Conservation (phyloP, 1,140 invertebrate genomes). For the Nixonia krombeini region DNA sequence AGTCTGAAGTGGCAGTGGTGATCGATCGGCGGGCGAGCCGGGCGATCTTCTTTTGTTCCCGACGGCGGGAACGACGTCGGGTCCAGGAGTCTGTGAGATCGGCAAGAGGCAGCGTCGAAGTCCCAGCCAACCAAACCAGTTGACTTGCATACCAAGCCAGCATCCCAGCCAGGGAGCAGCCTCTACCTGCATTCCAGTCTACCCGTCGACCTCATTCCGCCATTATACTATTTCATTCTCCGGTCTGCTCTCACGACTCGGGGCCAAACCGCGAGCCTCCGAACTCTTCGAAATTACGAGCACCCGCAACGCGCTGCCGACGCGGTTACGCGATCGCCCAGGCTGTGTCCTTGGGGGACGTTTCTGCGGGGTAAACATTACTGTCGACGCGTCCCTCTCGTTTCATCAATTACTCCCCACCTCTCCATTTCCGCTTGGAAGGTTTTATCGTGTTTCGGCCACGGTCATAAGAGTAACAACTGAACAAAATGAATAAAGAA, state of each 20-base stretch:
- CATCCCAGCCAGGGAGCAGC: slow-evolving; percentile 51
- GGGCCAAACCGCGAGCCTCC: slow-evolving; percentile 27
- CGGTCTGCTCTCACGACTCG: slow-evolving; percentile 35
- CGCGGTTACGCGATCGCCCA: slow-evolving; percentile 3
- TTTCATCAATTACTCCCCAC: no score
- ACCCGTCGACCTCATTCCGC: slow-evolving; percentile 64
- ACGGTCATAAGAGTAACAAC: no score
- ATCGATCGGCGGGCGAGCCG: no score
- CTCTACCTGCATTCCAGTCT: slow-evolving; percentile 65
- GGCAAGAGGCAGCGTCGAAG: no score
- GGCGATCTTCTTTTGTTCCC: no score
- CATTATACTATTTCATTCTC: slow-evolving; percentile 61
- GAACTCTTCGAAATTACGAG: slow-evolving; percentile 37
- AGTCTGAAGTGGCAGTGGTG: no score
- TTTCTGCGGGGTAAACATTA: slow-evolving; percentile 8
- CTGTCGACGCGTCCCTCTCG: no score
- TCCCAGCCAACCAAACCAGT: slow-evolving; percentile 13
- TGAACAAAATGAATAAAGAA: no score
- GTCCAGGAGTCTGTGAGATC: no score
- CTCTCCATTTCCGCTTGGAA: no score
- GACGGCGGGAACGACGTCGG: no score
- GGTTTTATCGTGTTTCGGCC: no score
- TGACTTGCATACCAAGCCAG: slow-evolving; percentile 53
- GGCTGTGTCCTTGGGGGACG: slow-evolving; percentile 3
- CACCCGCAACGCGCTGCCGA: slow-evolving; percentile 14